Evolutionary conservation across 2,888 invertebrate species (phyloP), one percentile per base, ranked within the genome.

Genomic region (Chironomus riparius): DNA sequence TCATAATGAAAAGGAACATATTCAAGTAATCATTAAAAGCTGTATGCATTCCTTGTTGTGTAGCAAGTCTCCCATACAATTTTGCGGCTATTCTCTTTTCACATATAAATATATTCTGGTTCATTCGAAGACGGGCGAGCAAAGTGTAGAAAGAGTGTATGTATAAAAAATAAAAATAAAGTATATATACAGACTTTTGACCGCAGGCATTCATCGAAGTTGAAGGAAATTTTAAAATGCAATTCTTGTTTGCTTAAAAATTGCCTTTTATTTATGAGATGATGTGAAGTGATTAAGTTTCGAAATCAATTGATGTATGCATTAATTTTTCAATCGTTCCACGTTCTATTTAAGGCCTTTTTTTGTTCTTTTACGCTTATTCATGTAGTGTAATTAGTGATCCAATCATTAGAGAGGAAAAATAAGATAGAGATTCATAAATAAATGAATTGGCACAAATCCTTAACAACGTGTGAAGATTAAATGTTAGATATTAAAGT

Each of bases 21-120:
- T 70, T 50, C 70, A 70, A 50, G 70, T 70, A 18, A 70, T 70
- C 50, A 70, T 70, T 70, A 70, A 70, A 65, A 70, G 24, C 24
- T 70, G 50, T 70, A 50, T 70, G 70, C 24, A 50, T 65, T 24
- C 22, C 12, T 21, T 62, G 18, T 62, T n/a, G 62, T 62, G 38
- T 38, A 38, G 38, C 38, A 38, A 38, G 38, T 38, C 38, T 38
- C 38, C n/a, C 15, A 56, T 38, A 56, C 15, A 56, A 56, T 56
- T 56, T 56, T 38, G 38, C 15, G n/a, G 18, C 56, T 56, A 15
- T 56, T 56, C n/a, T 38, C 38, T 56, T 56, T 56, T 7, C 56
- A 18, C 56, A 56, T 56, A 28, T 28, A n/a, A n/a, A 28, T 4
- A 50, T n/a, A 2, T 56, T 56, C n/a, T 56, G n/a, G 13, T 56